A percentile compares a stretch with the other conserved stretches of the same genome.
phyloP scores from a whole-genome alignment of 35 echinoderm and acorn worm genomes.

The Lytechinus variegatus region DNA sequence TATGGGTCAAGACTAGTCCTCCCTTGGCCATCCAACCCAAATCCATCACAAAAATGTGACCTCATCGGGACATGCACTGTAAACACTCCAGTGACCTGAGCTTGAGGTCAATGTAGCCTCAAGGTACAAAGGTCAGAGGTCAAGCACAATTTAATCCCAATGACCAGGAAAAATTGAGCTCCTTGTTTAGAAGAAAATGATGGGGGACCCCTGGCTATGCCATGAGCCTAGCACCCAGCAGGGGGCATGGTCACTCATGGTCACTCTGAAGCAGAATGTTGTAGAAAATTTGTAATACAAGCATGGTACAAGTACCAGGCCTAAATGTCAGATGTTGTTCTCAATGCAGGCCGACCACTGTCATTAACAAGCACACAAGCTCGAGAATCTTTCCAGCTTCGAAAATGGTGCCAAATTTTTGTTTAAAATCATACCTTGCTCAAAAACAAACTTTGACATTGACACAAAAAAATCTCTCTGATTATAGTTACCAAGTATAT shows the following conservation, averaged over 20 bases:
- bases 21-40: neutral
- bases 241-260: neutral
- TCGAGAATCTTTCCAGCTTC: no score
- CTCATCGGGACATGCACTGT: conserved; percentile 4
- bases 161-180: neutral
- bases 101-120: conserved; percentile 9
- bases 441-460: no score
- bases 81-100: conserved; percentile 35
- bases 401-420: no score
- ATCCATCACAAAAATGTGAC: conserved; percentile 29
- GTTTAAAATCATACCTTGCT: no score
- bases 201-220: neutral
- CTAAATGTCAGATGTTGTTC: no score
- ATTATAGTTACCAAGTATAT: no score
- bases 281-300: neutral
- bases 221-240: neutral
- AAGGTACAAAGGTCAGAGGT: neutral
- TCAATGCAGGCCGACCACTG: no score
- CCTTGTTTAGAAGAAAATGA: neutral
- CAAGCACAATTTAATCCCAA: conserved; percentile 33
- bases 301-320: no score
- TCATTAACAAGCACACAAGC: no score
- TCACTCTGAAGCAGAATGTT: neutral
- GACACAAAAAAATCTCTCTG: no score
- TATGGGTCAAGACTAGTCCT: neutral